phyloP scores from a whole-genome alignment of 2,797 vertebrate genomes.

The Aldrovandia affinis region DNA sequence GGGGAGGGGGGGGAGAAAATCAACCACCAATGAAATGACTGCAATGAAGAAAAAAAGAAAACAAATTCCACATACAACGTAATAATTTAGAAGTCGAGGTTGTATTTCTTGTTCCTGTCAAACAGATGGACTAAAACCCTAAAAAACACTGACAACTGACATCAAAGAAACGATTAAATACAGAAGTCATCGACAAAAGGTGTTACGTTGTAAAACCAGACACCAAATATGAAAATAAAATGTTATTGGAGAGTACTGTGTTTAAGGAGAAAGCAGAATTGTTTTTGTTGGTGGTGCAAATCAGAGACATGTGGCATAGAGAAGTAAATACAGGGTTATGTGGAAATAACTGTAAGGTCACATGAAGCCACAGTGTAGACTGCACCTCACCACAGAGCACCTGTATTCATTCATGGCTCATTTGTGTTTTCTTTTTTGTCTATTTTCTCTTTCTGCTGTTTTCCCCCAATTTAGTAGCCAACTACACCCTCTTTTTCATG shows the following conservation, averaged over 20 bases:
- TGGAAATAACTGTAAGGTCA: neutral
- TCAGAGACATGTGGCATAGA: neutral
- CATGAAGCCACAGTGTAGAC: neutral
- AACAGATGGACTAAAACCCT: neutral
- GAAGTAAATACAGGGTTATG: neutral
- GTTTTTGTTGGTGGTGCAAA: neutral
- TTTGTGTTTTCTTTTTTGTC: neutral
- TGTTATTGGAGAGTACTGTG: neutral
- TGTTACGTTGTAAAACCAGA: neutral
- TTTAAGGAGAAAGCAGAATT: neutral
- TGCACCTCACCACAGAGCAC: neutral
- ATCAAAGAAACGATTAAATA: neutral
- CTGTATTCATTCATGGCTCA: neutral
- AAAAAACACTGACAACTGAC: neutral
- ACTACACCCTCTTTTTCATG: too few relatives aligned
- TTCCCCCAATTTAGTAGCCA: too few relatives aligned
- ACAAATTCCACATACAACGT: constrained; percentile 22
- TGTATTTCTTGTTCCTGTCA: constrained; percentile 33
- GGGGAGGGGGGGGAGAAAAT: constrained; percentile 12
- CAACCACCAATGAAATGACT: constrained; percentile 22
- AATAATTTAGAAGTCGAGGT: neutral
- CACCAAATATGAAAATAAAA: neutral
- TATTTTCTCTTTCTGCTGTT: too few relatives aligned
- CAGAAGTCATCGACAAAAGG: neutral
- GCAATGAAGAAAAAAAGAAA: neutral